Evolutionary conservation across 2,888 invertebrate species (phyloP).

Genomic region (Hydropsyche betteni): DNA sequence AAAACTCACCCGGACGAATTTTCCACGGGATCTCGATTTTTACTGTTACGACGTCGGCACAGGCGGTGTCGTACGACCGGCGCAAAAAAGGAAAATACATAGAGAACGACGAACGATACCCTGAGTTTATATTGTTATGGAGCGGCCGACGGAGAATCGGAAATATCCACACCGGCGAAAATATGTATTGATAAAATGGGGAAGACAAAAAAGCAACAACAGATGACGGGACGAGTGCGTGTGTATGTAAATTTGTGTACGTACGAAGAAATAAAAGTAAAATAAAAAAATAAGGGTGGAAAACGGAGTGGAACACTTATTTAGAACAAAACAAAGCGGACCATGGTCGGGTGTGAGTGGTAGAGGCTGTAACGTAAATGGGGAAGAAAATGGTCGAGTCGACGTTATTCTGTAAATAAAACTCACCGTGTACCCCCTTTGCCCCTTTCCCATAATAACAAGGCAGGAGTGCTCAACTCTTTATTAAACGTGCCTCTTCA

Average conservation of each 20-base stretch:
- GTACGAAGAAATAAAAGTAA: not conserved
- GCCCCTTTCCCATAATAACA: no score
- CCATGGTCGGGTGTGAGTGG: not conserved
- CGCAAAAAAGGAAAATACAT: no score
- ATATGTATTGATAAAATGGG: constrained; percentile 33
- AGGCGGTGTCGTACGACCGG: not conserved
- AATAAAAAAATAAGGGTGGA: not conserved
- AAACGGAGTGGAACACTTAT: constrained; percentile 28
- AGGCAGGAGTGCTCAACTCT: no score
- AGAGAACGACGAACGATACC: no score
- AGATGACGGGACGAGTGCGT: no score
- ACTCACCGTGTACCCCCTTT: constrained; percentile 32
- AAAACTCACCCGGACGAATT: constrained; percentile 19
- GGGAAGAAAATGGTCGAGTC: constrained; percentile 38
- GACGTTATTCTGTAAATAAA: constrained; percentile 46
- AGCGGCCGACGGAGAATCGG: constrained; percentile 16
- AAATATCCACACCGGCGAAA: constrained; percentile 25
- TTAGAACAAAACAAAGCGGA: constrained; percentile 43
- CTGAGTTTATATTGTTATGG: constrained; percentile 35
- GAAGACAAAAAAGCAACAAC: not conserved
- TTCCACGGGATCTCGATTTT: constrained; percentile 33
- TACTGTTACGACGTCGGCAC: constrained; percentile 17
- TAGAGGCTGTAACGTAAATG: constrained; percentile 40
- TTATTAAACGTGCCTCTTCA: not conserved
- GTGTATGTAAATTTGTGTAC: no score